Conservation (phyloP, 2,113 vertebrate species). For the Oryzias javanicus region DNA sequence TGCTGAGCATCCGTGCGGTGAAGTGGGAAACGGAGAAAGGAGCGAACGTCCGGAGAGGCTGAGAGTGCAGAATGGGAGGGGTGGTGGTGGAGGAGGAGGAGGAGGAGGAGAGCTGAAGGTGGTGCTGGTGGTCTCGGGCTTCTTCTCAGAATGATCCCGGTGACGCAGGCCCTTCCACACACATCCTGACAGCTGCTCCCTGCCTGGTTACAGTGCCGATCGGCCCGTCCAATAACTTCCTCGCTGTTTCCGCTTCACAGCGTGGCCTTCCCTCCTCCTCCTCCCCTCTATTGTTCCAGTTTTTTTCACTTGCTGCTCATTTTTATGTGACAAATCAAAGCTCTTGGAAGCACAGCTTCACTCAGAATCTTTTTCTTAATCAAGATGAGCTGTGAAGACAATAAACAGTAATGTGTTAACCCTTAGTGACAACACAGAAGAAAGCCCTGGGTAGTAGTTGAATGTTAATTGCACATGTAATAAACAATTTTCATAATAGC, state of each 20-base stretch:
- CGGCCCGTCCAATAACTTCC: conserved; percentile 67
- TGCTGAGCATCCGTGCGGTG: conserved; percentile 20
- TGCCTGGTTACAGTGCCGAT: conserved; percentile 69
- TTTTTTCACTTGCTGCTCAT: conserved; percentile 43
- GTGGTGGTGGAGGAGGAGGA: conserved; percentile 55
- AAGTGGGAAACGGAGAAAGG: conserved; percentile 53
- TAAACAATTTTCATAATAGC: too few species aligned
- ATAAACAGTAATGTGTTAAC: conserved; percentile 12
- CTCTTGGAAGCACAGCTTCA: conserved; percentile 21
- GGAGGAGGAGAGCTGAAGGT: conserved; percentile 58
- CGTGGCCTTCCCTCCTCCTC: conserved; percentile 45
- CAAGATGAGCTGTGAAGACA: conserved; percentile 17
- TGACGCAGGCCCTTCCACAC: conserved; percentile 77
- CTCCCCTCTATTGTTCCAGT: conserved; percentile 22
- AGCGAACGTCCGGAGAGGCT: conserved; percentile 56
- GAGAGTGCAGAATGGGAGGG: conserved; percentile 63
- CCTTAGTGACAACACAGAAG: too few species aligned
- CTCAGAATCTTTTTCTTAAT: conserved; percentile 8
- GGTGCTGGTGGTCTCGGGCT: conserved; percentile 66
- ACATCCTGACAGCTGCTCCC: conserved; percentile 80
- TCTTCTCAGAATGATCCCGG: conserved; percentile 69
- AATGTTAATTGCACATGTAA: too few species aligned
- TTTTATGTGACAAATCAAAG: conserved; percentile 24
- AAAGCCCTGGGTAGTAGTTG: too few species aligned
- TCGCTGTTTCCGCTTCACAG: conserved; percentile 67